Percentiles rank a stretch among this genome's conserved stretches.
phyloP scores from a whole-genome alignment of 2,113 vertebrate species.

The Pyxicephalus adspersus region DNA sequence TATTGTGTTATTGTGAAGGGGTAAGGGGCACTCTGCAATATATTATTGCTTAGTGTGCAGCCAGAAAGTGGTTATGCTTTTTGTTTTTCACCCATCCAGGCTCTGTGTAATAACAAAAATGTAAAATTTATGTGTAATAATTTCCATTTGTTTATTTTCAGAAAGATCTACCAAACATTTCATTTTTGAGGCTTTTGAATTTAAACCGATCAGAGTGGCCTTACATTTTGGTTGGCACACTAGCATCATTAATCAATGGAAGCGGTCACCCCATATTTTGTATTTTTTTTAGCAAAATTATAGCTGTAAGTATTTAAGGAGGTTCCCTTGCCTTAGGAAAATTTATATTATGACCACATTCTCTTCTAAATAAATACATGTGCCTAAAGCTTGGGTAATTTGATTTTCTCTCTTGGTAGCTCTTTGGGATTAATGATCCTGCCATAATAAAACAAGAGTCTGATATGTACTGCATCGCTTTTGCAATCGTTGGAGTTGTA shows the following conservation, averaged over 20 bases:
- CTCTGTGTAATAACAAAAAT: no score
- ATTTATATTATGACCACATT: background rate
- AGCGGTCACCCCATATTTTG: slow-evolving; percentile 64
- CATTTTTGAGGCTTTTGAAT: slow-evolving; percentile 63
- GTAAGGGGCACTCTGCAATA: no score
- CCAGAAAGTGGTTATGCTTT: no score
- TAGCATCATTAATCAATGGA: slow-evolving; percentile 64
- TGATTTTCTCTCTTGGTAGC: slow-evolving; percentile 46
- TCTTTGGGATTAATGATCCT: slow-evolving; percentile 60
- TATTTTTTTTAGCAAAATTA: slow-evolving; percentile 66
- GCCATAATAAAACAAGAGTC: slow-evolving; percentile 54
- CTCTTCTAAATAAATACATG: no score
- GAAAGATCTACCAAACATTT: slow-evolving; percentile 60
- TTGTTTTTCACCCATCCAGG: no score
- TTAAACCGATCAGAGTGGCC: slow-evolving; percentile 67
- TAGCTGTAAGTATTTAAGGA: slow-evolving; percentile 62
- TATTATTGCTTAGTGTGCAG: no score
- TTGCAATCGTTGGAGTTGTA: slow-evolving; percentile 56
- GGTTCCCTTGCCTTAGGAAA: background rate
- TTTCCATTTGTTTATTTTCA: slow-evolving; percentile 54
- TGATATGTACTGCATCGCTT: slow-evolving; percentile 59
- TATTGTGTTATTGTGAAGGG: no score
- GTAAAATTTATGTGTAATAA: no score
- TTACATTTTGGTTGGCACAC: slow-evolving; percentile 61
- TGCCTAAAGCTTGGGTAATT: background rate